Conservation (phyloP, 2,797 vertebrate species). For the Sardinella longiceps region DNA sequence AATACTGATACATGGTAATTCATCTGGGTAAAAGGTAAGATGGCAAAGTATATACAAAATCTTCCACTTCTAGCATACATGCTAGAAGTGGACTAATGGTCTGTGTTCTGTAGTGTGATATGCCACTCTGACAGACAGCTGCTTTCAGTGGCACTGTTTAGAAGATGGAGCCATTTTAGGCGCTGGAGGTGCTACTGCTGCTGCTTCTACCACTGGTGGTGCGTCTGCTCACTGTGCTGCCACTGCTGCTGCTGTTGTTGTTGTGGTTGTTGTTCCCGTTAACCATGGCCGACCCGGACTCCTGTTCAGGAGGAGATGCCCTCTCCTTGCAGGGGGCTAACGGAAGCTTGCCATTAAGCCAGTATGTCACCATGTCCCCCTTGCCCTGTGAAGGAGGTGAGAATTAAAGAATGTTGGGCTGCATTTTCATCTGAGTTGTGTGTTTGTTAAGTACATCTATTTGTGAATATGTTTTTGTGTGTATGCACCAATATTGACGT, state of each 20-base stretch:
- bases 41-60: not conserved
- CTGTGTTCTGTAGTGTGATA: not conserved
- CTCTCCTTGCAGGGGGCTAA: slow-evolving; percentile 52
- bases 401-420: not conserved
- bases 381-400: slow-evolving; percentile 71
- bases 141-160: not conserved
- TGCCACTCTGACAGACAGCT: not conserved
- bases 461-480: no score
- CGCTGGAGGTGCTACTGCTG: not conserved
- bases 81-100: not conserved
- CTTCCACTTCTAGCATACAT: not conserved
- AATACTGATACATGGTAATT: not conserved
- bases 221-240: not conserved
- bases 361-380: slow-evolving; percentile 86
- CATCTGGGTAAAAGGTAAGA: not conserved
- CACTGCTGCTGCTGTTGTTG: slow-evolving; percentile 9
- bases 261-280: not conserved
- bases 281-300: not conserved
- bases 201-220: not conserved
- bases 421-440: not conserved
- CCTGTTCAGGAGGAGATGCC: not conserved
- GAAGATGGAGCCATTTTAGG: no score
- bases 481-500: no score
- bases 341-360: slow-evolving; percentile 79
- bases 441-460: not conserved